These are phyloP conservation scores for Oreocharis arfaki DNA, from an alignment of 2,113 vertebrate genomes.

Conservation along the genomic window DNA sequence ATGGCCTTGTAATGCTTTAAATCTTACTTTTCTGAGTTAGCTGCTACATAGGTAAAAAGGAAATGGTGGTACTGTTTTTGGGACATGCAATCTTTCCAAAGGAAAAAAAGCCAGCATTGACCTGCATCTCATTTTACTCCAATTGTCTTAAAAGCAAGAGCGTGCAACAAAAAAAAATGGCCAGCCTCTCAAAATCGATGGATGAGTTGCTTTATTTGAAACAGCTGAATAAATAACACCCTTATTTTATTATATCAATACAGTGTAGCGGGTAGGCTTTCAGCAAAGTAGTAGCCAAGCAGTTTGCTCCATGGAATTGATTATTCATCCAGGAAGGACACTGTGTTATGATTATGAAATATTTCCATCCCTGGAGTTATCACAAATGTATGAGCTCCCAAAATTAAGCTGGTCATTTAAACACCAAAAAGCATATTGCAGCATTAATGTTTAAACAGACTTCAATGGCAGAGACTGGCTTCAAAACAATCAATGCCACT, in stretches of 20 bases:
- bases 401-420: constrained; percentile 28
- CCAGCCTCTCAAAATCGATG: constrained; percentile 20
- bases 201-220: constrained; percentile 14
- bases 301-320: constrained; percentile 23
- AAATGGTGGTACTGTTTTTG: not conserved
- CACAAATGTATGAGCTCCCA: constrained; percentile 13
- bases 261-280: not conserved
- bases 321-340: constrained; percentile 29
- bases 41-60: not conserved
- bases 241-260: not conserved
- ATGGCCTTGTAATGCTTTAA: not conserved
- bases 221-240: not conserved
- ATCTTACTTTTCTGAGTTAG: not conserved
- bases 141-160: constrained; percentile 31
- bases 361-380: constrained; percentile 31
- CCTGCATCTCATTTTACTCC: constrained; percentile 8
- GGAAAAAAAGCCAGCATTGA: not conserved
- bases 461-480: not conserved
- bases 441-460: constrained; percentile 21
- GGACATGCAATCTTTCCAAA: not conserved
- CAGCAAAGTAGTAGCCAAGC: not conserved
- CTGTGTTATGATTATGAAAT: constrained; percentile 19
- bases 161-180: not conserved
- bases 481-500: not conserved
- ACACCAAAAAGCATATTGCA: constrained; percentile 19